phyloP scores from a whole-genome alignment of 2,888 invertebrate genomes.

The Belgica antarctica region DNA sequence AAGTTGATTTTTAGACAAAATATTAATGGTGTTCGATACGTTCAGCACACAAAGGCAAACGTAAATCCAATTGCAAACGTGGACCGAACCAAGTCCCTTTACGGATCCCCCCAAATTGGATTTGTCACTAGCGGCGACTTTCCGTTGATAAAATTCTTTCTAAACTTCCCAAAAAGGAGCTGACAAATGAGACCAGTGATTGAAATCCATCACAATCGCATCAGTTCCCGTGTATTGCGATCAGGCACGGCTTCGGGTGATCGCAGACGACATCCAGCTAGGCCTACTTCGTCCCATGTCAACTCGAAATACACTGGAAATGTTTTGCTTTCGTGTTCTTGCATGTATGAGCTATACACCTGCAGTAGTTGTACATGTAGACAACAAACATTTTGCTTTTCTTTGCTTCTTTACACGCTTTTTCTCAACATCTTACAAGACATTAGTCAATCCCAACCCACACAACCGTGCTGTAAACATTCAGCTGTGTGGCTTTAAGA shows the following conservation, averaged over 20 bases:
- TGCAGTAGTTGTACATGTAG: conserved; percentile 7
- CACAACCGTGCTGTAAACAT: conserved; percentile 7
- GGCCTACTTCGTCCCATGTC: neutral
- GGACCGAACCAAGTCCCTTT: neutral
- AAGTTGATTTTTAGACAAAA: conserved; percentile 5
- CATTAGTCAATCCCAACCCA: conserved; percentile 4
- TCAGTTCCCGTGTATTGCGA: neutral
- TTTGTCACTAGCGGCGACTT: neutral
- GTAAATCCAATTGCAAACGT: conserved; percentile 4
- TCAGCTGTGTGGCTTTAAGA: conserved; percentile 26
- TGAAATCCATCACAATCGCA: conserved; percentile 12
- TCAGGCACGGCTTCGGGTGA: neutral
- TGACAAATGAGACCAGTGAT: neutral
- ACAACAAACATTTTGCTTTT: conserved; percentile 24
- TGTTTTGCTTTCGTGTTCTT: neutral
- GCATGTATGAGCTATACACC: conserved; percentile 35
- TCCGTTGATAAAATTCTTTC: neutral
- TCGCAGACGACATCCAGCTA: neutral
- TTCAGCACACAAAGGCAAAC: neutral
- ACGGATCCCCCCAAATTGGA: neutral
- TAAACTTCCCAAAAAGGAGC: neutral
- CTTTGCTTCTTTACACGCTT: conserved; percentile 16
- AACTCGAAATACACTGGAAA: neutral
- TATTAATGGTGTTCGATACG: neutral
- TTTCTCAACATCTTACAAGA: conserved; percentile 22